These are phyloP conservation scores for Gallinago undulata DNA, from an alignment of 2,113 vertebrate species.

Conservation along the genomic window DNA sequence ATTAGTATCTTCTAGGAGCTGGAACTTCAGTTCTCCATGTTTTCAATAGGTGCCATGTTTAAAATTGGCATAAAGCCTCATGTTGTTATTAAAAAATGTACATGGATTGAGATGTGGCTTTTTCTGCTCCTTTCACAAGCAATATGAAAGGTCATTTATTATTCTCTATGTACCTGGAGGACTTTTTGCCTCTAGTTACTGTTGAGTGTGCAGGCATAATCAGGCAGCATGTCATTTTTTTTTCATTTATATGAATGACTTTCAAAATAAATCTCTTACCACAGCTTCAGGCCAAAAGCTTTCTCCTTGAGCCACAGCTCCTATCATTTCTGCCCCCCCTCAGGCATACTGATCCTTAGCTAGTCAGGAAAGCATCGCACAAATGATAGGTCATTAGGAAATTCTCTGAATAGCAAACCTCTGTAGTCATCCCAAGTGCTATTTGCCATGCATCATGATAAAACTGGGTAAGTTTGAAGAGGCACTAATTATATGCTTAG, in stretches of 20 bases:
- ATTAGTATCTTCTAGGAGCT: background rate
- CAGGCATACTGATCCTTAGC: background rate
- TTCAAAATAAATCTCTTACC: background rate
- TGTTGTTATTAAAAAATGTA: background rate
- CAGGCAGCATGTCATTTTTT: background rate
- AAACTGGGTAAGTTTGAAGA: background rate
- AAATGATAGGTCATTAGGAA: conserved; percentile 21
- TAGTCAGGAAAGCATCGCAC: background rate
- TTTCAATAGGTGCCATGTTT: background rate
- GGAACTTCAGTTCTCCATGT: background rate
- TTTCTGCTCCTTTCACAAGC: background rate
- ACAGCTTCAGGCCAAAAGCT: conserved; percentile 22
- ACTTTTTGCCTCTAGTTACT: background rate
- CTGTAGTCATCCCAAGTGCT: conserved; percentile 2
- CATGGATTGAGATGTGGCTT: background rate
- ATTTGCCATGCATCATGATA: background rate
- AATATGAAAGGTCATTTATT: background rate
- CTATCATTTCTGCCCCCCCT: background rate
- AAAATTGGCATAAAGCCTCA: background rate
- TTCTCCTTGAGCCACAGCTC: conserved; percentile 6
- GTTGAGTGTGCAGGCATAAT: background rate
- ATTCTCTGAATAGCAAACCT: conserved; percentile 22
- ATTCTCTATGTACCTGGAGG: background rate
- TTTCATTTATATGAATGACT: background rate
- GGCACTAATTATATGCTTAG: background rate